Conservation (phyloP, 2,113 vertebrate species). For the Lasiurus cinereus region DNA sequence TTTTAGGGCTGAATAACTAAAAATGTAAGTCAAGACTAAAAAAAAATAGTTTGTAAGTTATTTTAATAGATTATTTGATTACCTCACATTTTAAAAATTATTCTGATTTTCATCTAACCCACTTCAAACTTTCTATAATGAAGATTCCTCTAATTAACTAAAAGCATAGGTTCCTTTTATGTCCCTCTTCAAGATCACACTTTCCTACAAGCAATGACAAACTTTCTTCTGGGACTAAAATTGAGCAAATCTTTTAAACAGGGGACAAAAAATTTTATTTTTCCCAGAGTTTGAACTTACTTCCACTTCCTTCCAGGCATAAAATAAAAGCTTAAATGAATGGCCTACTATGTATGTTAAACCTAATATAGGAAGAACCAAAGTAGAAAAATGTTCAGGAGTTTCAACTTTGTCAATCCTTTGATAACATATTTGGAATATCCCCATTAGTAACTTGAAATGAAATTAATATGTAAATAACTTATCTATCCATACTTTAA, state of each 20-base stretch:
- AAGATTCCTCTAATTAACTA: neutral
- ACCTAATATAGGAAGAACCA: neutral
- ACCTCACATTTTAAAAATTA: neutral
- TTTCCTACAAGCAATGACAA: neutral
- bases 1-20: neutral
- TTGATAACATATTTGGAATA: neutral
- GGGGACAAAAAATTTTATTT: neutral
- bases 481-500: neutral
- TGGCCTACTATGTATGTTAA: neutral
- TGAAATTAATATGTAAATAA: neutral
- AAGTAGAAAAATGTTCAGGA: neutral
- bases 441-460: neutral
- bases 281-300: neutral
- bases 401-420: neutral
- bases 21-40: conserved; percentile 1
- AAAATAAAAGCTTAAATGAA: neutral
- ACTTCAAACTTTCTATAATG: neutral
- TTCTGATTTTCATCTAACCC: neutral
- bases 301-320: neutral
- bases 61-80: conserved; percentile 29
- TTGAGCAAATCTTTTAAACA: neutral
- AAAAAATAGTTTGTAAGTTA: conserved; percentile 34
- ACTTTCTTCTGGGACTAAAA: conserved; percentile 2
- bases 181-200: neutral
- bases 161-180: neutral